Base-by-base conservation (phyloP, 2,797 vertebrate genomes). In the Labeo calbasu region DNA sequence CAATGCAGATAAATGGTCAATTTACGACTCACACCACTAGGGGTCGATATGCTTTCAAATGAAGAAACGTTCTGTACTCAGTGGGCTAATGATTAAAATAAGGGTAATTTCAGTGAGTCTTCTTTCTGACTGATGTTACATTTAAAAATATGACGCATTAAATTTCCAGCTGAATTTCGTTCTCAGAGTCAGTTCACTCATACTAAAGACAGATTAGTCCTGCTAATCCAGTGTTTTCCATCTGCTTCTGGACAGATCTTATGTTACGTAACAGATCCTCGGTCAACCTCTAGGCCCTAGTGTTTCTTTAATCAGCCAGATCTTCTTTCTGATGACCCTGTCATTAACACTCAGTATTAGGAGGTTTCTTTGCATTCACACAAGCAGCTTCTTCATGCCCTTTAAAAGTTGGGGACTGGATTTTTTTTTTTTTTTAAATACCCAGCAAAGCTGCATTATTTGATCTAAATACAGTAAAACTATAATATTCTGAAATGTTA, bases 291-390 rank as follows among this genome's bases (percentile, higher is more conserved):
- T 15, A 32, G 50, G 19, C 43, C 13, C 48, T 17, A 17, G 7
- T 53, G 48, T 79, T 66, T 79, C 9, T 66, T 68, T 69, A 55
- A 79, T 79, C 77, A 68, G 28, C 48, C 48, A 68, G 21, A 68
- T 51, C 19, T 36, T 53, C 28, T 53, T 40, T 61, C n/a, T 61
- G 21, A 61, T 23, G n/a, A 55, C 57, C 14, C 19, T 23, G 55
- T 43, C 19, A 57, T 46, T 61, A 25, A 36, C 55, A 3, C n/a
- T 71, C 14, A 19, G 23, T 72, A 14, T 46, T 46, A 8, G 40
- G 11, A 23, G 15, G 48, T 50, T 51, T 25, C 23, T 43, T 19
- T 23, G 70, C 50, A n/a, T 25, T 7, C 14, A 1, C 23, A 50
- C 11, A 21, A 43, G 23, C 3, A 19, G 46, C 9, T 72, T 28